Evolutionary conservation across 1,140 invertebrate species (phyloP).

Genomic region (Ceratosolen solmsi): DNA sequence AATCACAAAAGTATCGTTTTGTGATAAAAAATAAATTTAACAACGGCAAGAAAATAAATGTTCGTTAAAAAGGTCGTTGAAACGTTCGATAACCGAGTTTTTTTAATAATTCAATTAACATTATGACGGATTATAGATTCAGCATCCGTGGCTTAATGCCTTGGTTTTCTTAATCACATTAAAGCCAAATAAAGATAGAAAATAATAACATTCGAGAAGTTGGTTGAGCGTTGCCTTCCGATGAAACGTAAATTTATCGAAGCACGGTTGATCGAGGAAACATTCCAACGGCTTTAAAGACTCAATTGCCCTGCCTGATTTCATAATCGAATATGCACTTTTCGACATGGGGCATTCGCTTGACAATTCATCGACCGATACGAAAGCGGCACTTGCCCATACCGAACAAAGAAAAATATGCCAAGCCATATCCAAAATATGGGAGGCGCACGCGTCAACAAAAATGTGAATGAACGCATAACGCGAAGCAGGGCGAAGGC

Average conservation of each 20-base stretch:
- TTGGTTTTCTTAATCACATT: not conserved
- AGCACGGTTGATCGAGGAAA: not conserved
- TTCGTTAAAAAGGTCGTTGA: not conserved
- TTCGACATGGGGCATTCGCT: not conserved
- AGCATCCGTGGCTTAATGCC: not conserved
- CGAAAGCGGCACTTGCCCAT: not conserved
- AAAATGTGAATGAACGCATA: slow-evolving; percentile 16
- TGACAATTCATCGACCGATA: not conserved
- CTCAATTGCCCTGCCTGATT: not conserved
- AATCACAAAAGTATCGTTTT: no score
- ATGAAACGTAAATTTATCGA: not conserved
- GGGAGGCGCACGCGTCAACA: not conserved
- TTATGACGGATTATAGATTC: not conserved
- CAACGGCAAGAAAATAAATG: not conserved
- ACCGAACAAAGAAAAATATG: not conserved
- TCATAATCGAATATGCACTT: no score
- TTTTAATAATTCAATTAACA: not conserved
- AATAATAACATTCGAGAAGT: not conserved
- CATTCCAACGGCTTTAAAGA: not conserved
- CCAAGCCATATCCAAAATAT: not conserved
- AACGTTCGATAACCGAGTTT: not conserved
- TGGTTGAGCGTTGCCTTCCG: not conserved
- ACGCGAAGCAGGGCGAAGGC: not conserved
- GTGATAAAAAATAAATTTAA: no score
- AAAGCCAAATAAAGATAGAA: not conserved